Percentiles rank a stretch among this genome's conserved stretches.
Conservation (phyloP, 2,797 vertebrate genomes). For the Nannoperca obscura region DNA sequence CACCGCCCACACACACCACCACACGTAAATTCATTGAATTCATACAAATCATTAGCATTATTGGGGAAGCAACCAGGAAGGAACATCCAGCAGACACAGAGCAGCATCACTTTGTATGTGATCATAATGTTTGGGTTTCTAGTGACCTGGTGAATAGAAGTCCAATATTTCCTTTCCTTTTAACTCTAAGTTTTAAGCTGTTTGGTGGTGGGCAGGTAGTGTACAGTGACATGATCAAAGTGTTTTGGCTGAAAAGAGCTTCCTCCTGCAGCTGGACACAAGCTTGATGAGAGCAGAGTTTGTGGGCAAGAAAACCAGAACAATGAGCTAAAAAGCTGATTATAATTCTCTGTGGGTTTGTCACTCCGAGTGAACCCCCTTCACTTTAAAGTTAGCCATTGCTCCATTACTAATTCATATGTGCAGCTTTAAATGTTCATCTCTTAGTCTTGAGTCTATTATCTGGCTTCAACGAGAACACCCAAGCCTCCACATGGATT, state of each 20-base stretch:
- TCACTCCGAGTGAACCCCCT: background rate
- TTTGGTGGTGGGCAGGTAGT: background rate
- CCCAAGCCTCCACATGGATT: background rate
- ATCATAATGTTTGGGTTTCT: background rate
- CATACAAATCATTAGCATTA: too few species aligned
- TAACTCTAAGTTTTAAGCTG: background rate
- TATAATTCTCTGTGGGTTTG: background rate
- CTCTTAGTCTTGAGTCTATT: background rate
- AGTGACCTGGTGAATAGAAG: background rate
- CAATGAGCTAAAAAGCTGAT: background rate
- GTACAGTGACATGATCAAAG: background rate
- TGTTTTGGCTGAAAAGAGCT: background rate
- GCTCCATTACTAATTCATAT: background rate
- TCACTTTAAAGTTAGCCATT: background rate
- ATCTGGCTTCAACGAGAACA: conserved; percentile 22
- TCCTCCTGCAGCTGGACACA: background rate
- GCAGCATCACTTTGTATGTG: background rate
- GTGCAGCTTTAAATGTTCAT: background rate
- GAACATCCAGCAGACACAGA: too few species aligned
- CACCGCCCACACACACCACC: too few species aligned
- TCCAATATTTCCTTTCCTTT: background rate
- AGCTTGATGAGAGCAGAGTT: background rate
- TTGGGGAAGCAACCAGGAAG: too few species aligned
- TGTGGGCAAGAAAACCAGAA: background rate
- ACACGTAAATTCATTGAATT: too few species aligned